These are phyloP conservation scores for Penaeus japonicus DNA, from an alignment of 1,140 invertebrate genomes.

Conservation along the genomic window DNA sequence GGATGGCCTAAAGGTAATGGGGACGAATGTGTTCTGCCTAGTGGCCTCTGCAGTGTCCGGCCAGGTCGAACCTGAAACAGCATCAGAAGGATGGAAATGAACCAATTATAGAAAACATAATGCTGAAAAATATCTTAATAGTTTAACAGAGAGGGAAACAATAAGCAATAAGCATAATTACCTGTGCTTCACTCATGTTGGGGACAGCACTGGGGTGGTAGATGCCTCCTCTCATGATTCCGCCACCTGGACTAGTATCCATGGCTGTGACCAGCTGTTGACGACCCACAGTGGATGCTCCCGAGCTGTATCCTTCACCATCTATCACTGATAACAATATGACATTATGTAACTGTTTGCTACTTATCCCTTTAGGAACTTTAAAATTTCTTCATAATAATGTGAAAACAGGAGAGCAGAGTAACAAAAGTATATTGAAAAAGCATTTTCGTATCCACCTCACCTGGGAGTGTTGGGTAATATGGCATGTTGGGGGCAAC, in stretches of 20 bases:
- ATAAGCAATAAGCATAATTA: conserved; percentile 32
- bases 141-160: background rate
- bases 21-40: conserved; percentile 91
- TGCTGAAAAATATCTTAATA: background rate
- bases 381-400: background rate
- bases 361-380: no score
- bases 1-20: conserved; percentile 94
- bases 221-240: conserved; percentile 53
- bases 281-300: conserved; percentile 63
- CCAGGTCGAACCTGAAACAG: conserved; percentile 72
- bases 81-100: background rate
- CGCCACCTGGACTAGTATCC: conserved; percentile 43
- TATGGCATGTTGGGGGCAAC: conserved; percentile 77
- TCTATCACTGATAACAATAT: conserved; percentile 66
- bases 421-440: background rate
- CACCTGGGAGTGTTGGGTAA: conserved; percentile 76
- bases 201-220: conserved; percentile 61
- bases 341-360: background rate
- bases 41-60: conserved; percentile 78
- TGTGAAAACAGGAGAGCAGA: background rate
- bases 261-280: conserved; percentile 42
- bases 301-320: conserved; percentile 66
- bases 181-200: conserved; percentile 70
- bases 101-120: background rate
- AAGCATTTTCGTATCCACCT: background rate